phyloP scores from a whole-genome alignment of 2,113 vertebrate species.

The Ceratotherium simum region DNA sequence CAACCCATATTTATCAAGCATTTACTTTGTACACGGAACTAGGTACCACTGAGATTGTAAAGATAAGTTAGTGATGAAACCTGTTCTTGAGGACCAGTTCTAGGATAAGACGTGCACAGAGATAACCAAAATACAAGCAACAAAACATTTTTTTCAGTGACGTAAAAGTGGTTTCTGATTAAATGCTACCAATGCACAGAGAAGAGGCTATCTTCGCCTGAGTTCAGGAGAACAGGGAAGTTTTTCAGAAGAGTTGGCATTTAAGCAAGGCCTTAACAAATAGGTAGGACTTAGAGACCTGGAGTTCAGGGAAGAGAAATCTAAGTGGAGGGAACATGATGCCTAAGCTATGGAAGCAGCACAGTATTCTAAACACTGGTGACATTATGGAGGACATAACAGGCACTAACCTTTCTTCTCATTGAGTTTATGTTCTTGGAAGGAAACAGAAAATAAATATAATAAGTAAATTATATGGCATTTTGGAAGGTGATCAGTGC shows the following conservation, averaged over 20 bases:
- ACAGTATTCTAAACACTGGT: not conserved
- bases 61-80: not conserved
- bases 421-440: not conserved
- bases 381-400: not conserved
- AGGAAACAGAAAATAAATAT: not conserved
- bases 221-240: not conserved
- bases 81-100: not conserved
- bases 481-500: not conserved
- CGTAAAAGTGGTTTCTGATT: not conserved
- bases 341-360: not conserved
- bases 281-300: not conserved
- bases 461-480: not conserved
- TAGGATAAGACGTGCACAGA: not conserved
- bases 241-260: not conserved
- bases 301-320: not conserved
- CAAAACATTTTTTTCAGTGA: not conserved
- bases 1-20: not conserved
- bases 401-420: not conserved
- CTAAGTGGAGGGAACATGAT: not conserved
- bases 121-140: not conserved
- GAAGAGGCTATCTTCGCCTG: not conserved
- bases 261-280: not conserved
- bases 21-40: not conserved
- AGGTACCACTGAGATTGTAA: not conserved
- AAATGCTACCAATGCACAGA: not conserved